These are phyloP conservation scores for Fragum sueziense DNA, from an alignment of 2,888 invertebrate genomes.

Conservation along the genomic window DNA sequence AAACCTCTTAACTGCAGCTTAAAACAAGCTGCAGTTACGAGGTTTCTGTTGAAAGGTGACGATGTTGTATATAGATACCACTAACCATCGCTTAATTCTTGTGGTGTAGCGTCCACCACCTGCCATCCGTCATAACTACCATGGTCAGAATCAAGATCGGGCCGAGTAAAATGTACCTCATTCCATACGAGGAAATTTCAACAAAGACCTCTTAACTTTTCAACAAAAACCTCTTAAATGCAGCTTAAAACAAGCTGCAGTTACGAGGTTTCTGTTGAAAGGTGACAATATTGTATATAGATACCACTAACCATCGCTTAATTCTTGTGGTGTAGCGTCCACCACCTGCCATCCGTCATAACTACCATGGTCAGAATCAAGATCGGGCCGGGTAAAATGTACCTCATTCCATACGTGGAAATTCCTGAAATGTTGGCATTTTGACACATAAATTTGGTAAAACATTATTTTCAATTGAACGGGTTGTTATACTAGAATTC, in stretches of 20 bases:
- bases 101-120: slow-evolving; percentile 95
- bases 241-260: too few relatives aligned
- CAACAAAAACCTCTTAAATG: too few relatives aligned
- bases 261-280: too few relatives aligned
- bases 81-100: slow-evolving; percentile 88
- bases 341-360: slow-evolving; percentile 97
- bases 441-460: too few relatives aligned
- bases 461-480: too few relatives aligned
- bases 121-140: slow-evolving; percentile 95
- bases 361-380: slow-evolving; percentile 84
- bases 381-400: slow-evolving; percentile 94
- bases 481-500: too few relatives aligned
- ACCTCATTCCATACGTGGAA: slow-evolving; percentile 98
- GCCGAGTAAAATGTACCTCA: slow-evolving; percentile 95
- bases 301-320: slow-evolving; percentile 86
- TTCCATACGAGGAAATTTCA: slow-evolving; percentile 98
- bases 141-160: slow-evolving; percentile 86
- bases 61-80: too few relatives aligned
- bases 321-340: slow-evolving; percentile 95
- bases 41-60: too few relatives aligned
- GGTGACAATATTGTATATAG: too few relatives aligned
- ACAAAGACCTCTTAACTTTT: too few relatives aligned
- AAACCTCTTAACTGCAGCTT: too few relatives aligned
- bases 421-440: slow-evolving; percentile 85
- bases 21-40: too few relatives aligned